Percentiles rank a stretch among this genome's conserved stretches.
These are phyloP conservation scores for Sylvilagus floridanus DNA, from an alignment of 2,797 vertebrate genomes.

Conservation along the genomic window DNA sequence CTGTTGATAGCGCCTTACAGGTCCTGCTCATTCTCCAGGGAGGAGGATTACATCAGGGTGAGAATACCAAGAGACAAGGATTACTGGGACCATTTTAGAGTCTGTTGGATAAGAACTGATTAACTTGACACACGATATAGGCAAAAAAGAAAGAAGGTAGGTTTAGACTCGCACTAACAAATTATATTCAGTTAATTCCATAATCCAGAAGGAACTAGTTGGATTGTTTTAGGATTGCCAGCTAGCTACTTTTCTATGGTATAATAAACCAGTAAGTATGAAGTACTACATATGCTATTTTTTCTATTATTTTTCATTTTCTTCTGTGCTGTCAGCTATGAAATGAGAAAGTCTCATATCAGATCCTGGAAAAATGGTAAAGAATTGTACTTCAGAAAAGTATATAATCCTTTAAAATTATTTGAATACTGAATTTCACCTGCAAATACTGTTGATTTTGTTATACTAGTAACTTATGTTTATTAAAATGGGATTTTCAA, in stretches of 20 bases:
- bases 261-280: not conserved
- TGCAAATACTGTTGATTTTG: conserved; percentile 6
- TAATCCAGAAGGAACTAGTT: not conserved
- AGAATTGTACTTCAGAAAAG: conserved; percentile 45
- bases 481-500: conserved; percentile 37
- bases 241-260: not conserved
- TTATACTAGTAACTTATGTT: not conserved
- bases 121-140: not conserved
- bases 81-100: conserved; percentile 15
- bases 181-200: conserved; percentile 9
- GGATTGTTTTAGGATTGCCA: conserved; percentile 12
- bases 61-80: not conserved
- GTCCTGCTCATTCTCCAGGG: not conserved
- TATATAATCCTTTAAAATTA: not conserved
- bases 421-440: not conserved
- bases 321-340: not conserved
- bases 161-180: not conserved
- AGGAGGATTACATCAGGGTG: not conserved
- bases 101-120: not conserved
- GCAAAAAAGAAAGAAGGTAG: not conserved
- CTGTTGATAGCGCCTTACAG: not conserved
- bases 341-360: not conserved
- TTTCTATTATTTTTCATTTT: not conserved
- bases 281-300: conserved; percentile 1
- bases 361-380: not conserved